phyloP scores from a whole-genome alignment of 2,888 invertebrate species.

The Kryphioiulus occultus region DNA sequence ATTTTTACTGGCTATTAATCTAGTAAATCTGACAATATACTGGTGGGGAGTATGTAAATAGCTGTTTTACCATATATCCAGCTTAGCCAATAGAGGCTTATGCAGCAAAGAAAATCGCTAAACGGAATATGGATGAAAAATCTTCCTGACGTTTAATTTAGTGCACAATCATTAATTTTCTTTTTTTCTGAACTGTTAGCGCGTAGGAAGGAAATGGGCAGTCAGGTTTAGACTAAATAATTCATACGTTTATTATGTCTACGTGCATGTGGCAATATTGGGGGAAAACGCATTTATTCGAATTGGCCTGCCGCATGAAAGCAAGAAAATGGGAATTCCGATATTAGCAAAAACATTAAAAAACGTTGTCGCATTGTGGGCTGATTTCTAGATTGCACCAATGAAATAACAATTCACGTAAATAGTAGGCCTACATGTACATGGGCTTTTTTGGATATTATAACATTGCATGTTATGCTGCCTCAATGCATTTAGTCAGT shows the following conservation, averaged over 20 bases:
- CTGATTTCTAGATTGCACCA: no score
- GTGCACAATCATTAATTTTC: constrained; percentile 1
- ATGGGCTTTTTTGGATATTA: no score
- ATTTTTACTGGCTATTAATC: neutral
- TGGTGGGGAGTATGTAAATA: constrained; percentile 23
- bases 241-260: neutral
- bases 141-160: constrained; percentile 23
- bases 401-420: no score
- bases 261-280: neutral
- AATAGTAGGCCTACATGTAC: no score
- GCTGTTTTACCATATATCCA: constrained; percentile 23
- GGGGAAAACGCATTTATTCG: neutral
- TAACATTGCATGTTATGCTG: no score
- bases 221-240: constrained; percentile 1
- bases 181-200: neutral
- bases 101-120: neutral
- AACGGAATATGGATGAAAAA: constrained; percentile 7
- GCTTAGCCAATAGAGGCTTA: neutral
- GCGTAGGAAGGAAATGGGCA: constrained; percentile 3
- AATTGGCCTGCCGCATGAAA: neutral
- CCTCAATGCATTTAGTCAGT: no score
- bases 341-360: no score
- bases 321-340: no score
- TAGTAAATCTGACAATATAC: constrained; percentile 6
- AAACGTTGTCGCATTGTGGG: no score